Percentiles rank a stretch among this genome's conserved stretches.
These are phyloP conservation scores for Nasua narica DNA, from an alignment of 2,797 vertebrate genomes.

Conservation along the genomic window DNA sequence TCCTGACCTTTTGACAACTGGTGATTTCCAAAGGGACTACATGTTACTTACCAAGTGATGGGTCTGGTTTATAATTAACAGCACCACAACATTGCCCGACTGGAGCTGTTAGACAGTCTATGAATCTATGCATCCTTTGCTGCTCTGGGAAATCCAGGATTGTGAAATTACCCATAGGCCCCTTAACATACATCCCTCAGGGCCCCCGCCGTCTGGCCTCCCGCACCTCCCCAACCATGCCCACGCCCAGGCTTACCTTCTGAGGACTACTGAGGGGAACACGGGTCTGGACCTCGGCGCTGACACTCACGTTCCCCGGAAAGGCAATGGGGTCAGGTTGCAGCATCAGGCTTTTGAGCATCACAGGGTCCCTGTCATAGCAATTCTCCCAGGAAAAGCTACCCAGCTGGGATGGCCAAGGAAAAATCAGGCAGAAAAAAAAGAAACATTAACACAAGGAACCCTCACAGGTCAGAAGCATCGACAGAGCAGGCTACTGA, in stretches of 20 bases:
- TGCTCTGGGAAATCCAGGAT: not conserved
- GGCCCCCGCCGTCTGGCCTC: not conserved
- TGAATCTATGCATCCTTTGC: not conserved
- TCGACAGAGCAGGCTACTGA: not conserved
- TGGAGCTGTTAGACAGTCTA: not conserved
- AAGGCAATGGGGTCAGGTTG: conserved; percentile 81
- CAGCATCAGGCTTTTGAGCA: conserved; percentile 80
- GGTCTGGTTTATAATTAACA: not conserved
- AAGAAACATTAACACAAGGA: not conserved
- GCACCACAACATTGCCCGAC: not conserved
- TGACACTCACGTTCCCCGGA: conserved; percentile 77
- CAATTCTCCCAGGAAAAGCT: conserved; percentile 85
- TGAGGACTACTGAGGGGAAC: conserved; percentile 70
- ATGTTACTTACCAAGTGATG: not conserved
- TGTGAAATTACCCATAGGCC: not conserved
- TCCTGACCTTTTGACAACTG: not conserved
- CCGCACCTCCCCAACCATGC: not conserved
- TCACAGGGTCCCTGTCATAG: conserved; percentile 73
- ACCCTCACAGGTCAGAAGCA: not conserved
- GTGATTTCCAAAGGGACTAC: not conserved
- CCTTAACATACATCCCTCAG: not conserved
- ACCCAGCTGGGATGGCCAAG: conserved; percentile 46
- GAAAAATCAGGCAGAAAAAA: not conserved
- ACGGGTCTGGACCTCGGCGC: not conserved
- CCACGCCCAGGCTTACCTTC: conserved; percentile 71